A percentile compares a stretch with the other conserved stretches of the same genome.
Evolutionary conservation across 2,113 vertebrate species (phyloP).

Genomic region (Bothrops jararaca): DNA sequence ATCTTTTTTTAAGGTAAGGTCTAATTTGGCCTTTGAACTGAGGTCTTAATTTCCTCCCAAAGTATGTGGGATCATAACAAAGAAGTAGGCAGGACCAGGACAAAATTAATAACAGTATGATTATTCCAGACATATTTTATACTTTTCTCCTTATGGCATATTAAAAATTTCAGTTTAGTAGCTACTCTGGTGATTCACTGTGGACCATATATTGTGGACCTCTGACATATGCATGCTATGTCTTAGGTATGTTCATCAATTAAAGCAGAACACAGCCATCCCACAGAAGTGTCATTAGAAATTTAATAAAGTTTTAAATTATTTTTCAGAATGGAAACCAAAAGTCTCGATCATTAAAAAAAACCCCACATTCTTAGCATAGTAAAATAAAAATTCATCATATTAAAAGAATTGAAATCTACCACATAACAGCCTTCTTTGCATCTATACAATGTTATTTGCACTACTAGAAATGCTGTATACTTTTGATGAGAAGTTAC

Average conservation of each 20-base stretch:
- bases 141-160: not conserved
- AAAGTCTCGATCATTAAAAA: not conserved
- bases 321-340: not conserved
- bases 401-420: not conserved
- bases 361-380: too few relatives aligned
- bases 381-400: not conserved
- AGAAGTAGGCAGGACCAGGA: not conserved
- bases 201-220: not conserved
- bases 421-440: not conserved
- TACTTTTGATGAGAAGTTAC: not conserved
- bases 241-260: not conserved
- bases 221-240: not conserved
- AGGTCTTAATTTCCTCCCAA: not conserved
- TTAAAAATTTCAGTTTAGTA: not conserved
- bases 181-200: not conserved
- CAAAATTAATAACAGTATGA: not conserved
- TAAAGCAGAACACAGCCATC: not conserved
- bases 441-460: not conserved
- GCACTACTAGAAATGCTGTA: not conserved
- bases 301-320: not conserved
- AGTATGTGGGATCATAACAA: not conserved
- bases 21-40: not conserved
- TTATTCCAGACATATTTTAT: not conserved
- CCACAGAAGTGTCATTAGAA: not conserved
- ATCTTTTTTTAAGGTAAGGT: not conserved